These are phyloP conservation scores for Chelon labrosus DNA, from an alignment of 2,797 vertebrate genomes.

Conservation along the genomic window DNA sequence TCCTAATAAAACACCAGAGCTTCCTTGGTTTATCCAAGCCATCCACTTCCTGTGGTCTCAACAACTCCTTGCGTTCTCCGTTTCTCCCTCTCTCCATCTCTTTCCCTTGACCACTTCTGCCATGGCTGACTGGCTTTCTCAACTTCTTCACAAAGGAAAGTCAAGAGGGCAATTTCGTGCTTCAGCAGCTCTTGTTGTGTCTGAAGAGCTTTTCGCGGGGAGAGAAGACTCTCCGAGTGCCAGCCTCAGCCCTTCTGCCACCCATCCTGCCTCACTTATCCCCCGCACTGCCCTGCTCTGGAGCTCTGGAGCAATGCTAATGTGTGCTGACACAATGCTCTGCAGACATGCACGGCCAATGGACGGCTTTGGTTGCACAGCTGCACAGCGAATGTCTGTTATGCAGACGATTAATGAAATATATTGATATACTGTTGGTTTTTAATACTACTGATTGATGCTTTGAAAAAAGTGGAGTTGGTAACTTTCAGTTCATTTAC, in stretches of 20 bases:
- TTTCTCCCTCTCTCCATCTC: conserved; percentile 29
- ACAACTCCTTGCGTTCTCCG: conserved; percentile 11
- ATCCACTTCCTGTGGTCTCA: conserved; percentile 8
- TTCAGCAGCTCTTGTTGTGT: conserved; percentile 68
- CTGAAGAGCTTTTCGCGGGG: conserved; percentile 72
- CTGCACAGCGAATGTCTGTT: conserved; percentile 7
- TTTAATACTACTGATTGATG: background rate
- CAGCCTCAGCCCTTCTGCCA: conserved; percentile 64
- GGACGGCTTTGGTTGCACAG: conserved; percentile 24
- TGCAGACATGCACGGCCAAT: conserved; percentile 38
- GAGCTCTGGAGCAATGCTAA: conserved; percentile 43
- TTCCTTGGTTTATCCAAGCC: conserved; percentile 5
- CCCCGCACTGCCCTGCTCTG: conserved; percentile 24
- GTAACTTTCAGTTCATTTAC: background rate
- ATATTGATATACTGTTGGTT: background rate
- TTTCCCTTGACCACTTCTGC: conserved; percentile 49
- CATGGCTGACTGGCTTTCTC: conserved; percentile 58
- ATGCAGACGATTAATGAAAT: conserved; percentile 21
- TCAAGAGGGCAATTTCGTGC: conserved; percentile 82
- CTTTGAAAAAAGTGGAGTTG: background rate
- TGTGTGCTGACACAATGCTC: conserved; percentile 52
- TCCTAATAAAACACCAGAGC: conserved; percentile 13
- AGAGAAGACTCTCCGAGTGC: conserved; percentile 47
- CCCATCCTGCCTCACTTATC: conserved; percentile 54
- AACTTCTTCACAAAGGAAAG: conserved; percentile 72